A percentile compares a stretch with the other conserved stretches of the same genome.
Evolutionary conservation across 2,888 invertebrate species (phyloP).

Genomic region (Thymelicus sylvestris): DNA sequence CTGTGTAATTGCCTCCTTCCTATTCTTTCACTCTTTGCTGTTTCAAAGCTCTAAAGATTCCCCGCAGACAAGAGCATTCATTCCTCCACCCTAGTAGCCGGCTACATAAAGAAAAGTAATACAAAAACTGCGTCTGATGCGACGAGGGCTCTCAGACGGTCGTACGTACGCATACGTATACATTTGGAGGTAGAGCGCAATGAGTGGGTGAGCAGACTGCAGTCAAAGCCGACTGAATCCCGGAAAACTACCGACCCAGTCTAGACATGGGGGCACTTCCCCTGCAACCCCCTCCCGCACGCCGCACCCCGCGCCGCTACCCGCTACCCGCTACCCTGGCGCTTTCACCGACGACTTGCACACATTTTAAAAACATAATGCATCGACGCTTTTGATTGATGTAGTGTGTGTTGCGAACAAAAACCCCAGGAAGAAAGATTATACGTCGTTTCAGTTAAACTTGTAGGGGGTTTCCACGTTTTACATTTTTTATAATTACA

Average conservation of each 20-base stretch:
- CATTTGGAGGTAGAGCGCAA: conserved; percentile 70
- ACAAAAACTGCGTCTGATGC: conserved; percentile 72
- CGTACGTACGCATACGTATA: conserved; percentile 52
- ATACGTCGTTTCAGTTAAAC: conserved; percentile 37
- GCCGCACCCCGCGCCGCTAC: conserved; percentile 48
- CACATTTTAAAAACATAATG: conserved; percentile 77
- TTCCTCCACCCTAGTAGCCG: conserved; percentile 55
- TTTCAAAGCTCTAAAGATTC: conserved; percentile 55
- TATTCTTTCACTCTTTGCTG: conserved; percentile 48
- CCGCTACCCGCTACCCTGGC: conserved; percentile 58
- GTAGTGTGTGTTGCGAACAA: conserved; percentile 68
- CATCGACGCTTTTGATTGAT: conserved; percentile 72
- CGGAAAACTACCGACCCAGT: conserved; percentile 86
- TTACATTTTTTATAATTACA: conserved; percentile 9
- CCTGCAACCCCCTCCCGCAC: conserved; percentile 57
- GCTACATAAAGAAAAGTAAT: conserved; percentile 64
- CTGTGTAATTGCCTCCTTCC: conserved; percentile 37
- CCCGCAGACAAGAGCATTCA: conserved; percentile 65
- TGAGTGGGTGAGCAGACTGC: conserved; percentile 83
- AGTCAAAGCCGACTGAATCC: conserved; percentile 82
- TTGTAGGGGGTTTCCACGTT: conserved; percentile 38
- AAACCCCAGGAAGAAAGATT: conserved; percentile 53
- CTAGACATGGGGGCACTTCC: conserved; percentile 84
- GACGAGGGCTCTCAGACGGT: conserved; percentile 78
- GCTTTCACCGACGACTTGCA: conserved; percentile 76